Base-by-base conservation (phyloP, 2,797 vertebrate genomes). In the Echiichthys vipera region DNA sequence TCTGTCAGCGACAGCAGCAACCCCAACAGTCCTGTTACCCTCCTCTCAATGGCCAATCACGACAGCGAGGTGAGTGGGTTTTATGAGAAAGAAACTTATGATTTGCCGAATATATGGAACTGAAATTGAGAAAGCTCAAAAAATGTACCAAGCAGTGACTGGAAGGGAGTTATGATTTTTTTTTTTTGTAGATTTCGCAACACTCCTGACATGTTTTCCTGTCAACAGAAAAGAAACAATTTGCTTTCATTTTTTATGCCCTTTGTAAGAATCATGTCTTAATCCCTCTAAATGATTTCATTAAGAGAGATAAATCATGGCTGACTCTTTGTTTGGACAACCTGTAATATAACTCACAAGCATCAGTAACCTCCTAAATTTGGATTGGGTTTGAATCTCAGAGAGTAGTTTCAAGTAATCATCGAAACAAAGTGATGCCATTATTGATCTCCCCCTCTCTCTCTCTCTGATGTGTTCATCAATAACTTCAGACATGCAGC, bases 41-140 rank as follows among this genome's bases (percentile, higher is more conserved):
- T 98, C 70, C 94, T 98, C 85, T 86, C 92, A 7, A 94, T 97
- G 36, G 94, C 93, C 57, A 94, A 91, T 43, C 95, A 95, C 0
- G 95, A 96, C 87, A 92, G 93, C 15, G 95, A 93, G 93, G 97
- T 98, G 93, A 92, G 93, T 85, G 14, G 36, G 45, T 2, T n/a
- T 13, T 4, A 6, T n/a, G 5, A 34, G 55, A 85, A 49, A 42
- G 29, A 67, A 63, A 50, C 25, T 29, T 27, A 18, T 5, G 7
- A 32, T 25, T 24, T 3, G 27, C 20, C 30, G 11, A 77, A 40
- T 70, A 70, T 49, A 59, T 85, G 80, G 77, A 91, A 91, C 71
- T 83, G 84, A 90, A 91, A 90, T 54, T 57, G 45, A 77, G 11
- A 59, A 55, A 75, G 32, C 20, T 36, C 7, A 0, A 25, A 74